Conservation (phyloP, 2,888 invertebrate species). For the Ligdia adustata region DNA sequence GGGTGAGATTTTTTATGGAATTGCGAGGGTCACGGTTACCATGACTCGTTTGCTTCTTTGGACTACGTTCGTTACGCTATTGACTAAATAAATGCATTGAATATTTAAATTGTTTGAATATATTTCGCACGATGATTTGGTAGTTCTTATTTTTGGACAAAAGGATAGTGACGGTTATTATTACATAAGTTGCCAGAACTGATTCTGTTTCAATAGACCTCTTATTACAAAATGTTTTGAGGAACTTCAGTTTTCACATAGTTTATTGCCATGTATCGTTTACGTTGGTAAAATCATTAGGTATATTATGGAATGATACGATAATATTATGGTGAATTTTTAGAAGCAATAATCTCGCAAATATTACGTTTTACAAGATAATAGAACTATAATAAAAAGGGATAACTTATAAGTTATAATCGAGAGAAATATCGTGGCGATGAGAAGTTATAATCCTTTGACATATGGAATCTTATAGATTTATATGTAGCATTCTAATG, state of each 20-base stretch:
- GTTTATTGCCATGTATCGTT: too few species aligned
- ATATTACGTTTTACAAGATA: too few species aligned
- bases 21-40: conserved; percentile 56
- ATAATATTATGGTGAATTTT: too few species aligned
- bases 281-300: too few species aligned
- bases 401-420: too few species aligned
- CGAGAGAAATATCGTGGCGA: too few species aligned
- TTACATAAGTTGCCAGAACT: conserved; percentile 20
- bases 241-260: background rate
- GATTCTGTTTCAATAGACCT: conserved; percentile 19
- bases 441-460: too few species aligned
- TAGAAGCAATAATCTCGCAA: too few species aligned
- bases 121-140: conserved; percentile 69
- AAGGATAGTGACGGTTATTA: conserved; percentile 11
- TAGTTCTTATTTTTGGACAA: conserved; percentile 21
- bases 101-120: conserved; percentile 59
- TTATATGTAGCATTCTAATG: too few species aligned
- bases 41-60: conserved; percentile 51
- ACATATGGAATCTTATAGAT: too few species aligned
- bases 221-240: conserved; percentile 2
- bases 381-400: too few species aligned
- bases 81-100: conserved; percentile 60
- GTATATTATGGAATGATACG: too few species aligned
- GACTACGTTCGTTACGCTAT: conserved; percentile 64
- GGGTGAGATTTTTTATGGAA: conserved; percentile 74